Evolutionary conservation across 2,888 invertebrate genomes (phyloP).

Genomic region (Lasiommata megera): DNA sequence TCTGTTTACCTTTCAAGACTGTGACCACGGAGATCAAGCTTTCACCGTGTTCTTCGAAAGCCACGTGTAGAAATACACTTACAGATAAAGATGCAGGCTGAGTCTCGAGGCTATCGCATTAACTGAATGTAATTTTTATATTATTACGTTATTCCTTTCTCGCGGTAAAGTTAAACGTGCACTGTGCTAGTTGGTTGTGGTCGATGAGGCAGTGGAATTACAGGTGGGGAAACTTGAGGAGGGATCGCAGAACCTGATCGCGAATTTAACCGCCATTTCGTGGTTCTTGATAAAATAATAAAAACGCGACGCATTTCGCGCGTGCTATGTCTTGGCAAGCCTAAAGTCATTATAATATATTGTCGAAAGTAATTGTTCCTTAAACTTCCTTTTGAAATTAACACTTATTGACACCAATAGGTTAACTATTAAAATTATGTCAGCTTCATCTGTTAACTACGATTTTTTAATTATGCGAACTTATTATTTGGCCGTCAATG

Average conservation of each 20-base stretch:
- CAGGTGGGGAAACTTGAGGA: conserved; percentile 14
- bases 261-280: neutral
- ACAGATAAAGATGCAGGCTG: too few species aligned
- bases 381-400: too few species aligned
- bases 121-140: neutral
- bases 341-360: too few species aligned
- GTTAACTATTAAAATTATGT: too few species aligned
- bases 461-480: too few species aligned
- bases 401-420: too few species aligned
- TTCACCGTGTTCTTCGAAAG: neutral
- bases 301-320: neutral
- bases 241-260: conserved; percentile 12
- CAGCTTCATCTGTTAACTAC: too few species aligned
- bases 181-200: neutral
- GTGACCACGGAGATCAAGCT: neutral
- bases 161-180: conserved; percentile 1
- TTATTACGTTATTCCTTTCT: neutral
- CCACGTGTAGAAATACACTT: neutral
- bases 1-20: neutral
- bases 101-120: conserved; percentile 1
- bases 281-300: neutral
- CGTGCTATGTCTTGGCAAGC: too few species aligned
- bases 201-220: neutral
- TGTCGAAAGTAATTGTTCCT: too few species aligned
- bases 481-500: too few species aligned